Base-by-base conservation (phyloP, 1,140 invertebrate species). In the Platyura marginata region DNA sequence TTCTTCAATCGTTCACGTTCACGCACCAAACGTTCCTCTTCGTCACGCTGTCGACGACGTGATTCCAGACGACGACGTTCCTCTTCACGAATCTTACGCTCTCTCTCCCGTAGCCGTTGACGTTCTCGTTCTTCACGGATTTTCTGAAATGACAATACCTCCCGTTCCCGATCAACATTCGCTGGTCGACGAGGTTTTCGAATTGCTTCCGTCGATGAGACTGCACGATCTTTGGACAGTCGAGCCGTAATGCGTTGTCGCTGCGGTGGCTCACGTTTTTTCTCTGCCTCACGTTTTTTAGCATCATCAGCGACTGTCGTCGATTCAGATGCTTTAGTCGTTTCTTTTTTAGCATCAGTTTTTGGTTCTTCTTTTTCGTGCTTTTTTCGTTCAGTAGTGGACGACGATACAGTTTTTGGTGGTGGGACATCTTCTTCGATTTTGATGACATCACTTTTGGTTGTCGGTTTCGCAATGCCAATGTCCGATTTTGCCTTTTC, bases 1-100 rank as follows among this genome's bases (percentile, higher is more conserved):
- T 77, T 54, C 25, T 77, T 69, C 29, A 87, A 61, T 50, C 81
- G 81, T 50, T 85, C 77, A 11, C 81, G 67, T 57, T 87, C 83
- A 21, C 81, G 68, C 41, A 82, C 81, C 25, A 91, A 65, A 21
- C 81, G 71, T 23, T 76, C 68, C 22, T 84, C 79, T 62, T 93
- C 88, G 48, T 80, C 74, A 13, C 79, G 67, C 51, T 89, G 82
- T 11, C 78, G 69, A 6, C 82, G 67, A 50, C 88, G 81, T 11
- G 85, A 74, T 51, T 87, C 82, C 6, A 77, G 70, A 23, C 79
- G 69, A 20, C 80, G 67, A 11, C 81, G 68, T 43, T 85, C 72
- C 48, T 87, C 81, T 54, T 88, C 82, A 25, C 86, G 72, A 35
- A 80, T 54, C 42, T 74, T 68, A 34, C 84, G 70, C 50, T 86